phyloP scores from a whole-genome alignment of 2,113 vertebrate genomes.

The Machaerirhynchus nigripectus region DNA sequence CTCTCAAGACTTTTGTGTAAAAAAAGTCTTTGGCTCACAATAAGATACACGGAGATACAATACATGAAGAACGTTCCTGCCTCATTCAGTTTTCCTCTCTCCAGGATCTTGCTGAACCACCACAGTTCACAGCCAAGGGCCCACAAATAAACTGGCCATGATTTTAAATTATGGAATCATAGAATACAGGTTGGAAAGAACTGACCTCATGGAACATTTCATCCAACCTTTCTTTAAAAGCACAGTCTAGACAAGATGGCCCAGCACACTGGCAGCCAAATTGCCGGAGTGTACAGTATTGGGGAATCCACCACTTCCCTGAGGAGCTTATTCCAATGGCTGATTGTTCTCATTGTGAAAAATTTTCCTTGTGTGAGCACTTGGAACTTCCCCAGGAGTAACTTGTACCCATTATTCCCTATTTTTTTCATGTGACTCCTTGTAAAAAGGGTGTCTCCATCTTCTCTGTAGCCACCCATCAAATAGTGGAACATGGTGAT shows the following conservation, averaged over 20 bases:
- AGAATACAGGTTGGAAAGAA: not conserved
- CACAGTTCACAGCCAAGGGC: not conserved
- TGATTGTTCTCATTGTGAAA: not conserved
- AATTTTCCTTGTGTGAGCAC: not conserved
- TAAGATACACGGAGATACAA: not conserved
- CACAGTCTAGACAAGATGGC: not conserved
- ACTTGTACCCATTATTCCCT: not conserved
- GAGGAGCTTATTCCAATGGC: not conserved
- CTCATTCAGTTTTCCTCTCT: not conserved
- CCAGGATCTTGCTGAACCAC: not conserved
- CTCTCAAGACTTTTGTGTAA: not conserved
- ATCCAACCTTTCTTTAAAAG: not conserved
- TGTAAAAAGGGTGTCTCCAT: not conserved
- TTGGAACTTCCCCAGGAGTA: not conserved
- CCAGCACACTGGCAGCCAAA: not conserved
- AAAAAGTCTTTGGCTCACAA: not conserved
- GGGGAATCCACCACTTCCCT: not conserved
- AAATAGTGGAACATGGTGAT: not conserved
- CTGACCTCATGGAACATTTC: not conserved
- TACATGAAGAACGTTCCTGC: not conserved
- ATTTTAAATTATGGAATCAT: not conserved
- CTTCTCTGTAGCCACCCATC: not conserved
- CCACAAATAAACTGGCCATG: accelerated
- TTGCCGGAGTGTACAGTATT: not conserved
- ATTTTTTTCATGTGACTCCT: not conserved